Evolutionary conservation across 1,140 invertebrate genomes (phyloP).

Genomic region (Chelonus insularis): DNA sequence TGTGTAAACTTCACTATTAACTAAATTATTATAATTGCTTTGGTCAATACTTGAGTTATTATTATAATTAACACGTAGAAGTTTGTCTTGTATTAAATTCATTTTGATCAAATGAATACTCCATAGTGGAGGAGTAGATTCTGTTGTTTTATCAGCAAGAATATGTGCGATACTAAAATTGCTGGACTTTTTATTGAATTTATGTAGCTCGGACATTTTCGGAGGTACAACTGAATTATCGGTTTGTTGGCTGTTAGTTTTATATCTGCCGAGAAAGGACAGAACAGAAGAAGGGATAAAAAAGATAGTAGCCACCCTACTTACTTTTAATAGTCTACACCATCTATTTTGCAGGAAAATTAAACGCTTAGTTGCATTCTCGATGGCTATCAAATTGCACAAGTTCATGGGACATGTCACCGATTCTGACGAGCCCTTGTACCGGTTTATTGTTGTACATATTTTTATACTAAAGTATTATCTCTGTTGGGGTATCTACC

Average conservation of each 20-base stretch:
- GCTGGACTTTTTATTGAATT: conserved; percentile 30
- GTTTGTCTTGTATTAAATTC: not conserved
- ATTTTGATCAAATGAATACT: not conserved
- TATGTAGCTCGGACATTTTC: conserved; percentile 45
- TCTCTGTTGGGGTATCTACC: conserved; percentile 51
- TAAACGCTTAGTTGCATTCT: conserved; percentile 56
- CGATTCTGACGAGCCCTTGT: conserved; percentile 1
- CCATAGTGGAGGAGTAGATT: not conserved
- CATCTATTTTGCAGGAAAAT: conserved; percentile 47
- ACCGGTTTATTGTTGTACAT: conserved; percentile 41
- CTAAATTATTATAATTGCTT: conserved; percentile 23
- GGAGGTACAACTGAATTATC: conserved; percentile 33
- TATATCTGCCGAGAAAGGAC: conserved; percentile 6
- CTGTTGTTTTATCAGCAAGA: conserved; percentile 35
- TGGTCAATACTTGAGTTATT: conserved; percentile 38
- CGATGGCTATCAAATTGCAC: conserved; percentile 53
- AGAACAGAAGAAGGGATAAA: not conserved
- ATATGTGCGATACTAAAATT: conserved; percentile 54
- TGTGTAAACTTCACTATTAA: too few relatives aligned
- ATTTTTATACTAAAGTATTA: conserved; percentile 58
- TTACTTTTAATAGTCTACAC: conserved; percentile 9
- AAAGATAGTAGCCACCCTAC: not conserved
- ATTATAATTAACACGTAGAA: not conserved
- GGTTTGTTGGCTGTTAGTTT: conserved; percentile 7
- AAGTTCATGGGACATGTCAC: conserved; percentile 16